These are phyloP conservation scores for Branchipolynoe longqiensis DNA, from an alignment of 2,888 invertebrate genomes.

Conservation along the genomic window DNA sequence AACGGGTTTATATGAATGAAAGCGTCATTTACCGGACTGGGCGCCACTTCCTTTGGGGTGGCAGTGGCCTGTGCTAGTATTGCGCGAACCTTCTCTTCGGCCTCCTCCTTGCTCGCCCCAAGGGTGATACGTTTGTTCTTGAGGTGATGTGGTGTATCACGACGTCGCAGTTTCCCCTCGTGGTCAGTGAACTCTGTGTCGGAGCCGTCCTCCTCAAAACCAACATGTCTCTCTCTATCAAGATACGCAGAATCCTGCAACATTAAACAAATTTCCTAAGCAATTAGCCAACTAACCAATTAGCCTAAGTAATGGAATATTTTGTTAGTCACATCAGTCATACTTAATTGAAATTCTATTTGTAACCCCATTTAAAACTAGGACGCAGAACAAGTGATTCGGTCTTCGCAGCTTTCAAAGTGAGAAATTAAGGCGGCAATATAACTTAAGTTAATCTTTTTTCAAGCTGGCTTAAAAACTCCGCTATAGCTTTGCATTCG, in stretches of 20 bases:
- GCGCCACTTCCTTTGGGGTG: conserved; percentile 61
- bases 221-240: conserved; percentile 71
- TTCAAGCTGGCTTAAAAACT: too few species aligned
- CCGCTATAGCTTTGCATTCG: too few species aligned
- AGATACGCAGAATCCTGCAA: conserved; percentile 42
- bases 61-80: conserved; percentile 74
- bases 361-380: too few species aligned
- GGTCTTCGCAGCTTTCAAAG: too few species aligned
- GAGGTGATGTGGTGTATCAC: conserved; percentile 99
- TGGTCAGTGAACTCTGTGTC: conserved; percentile 72
- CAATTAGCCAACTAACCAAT: too few species aligned
- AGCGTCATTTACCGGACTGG: conserved; percentile 27
- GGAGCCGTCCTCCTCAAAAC: conserved; percentile 72
- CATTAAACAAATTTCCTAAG: background rate
- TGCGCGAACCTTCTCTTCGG: conserved; percentile 78
- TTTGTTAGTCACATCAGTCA: too few species aligned
- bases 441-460: too few species aligned
- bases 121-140: conserved; percentile 89
- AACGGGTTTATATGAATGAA: too few species aligned
- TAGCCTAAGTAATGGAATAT: too few species aligned
- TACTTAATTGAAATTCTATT: too few species aligned
- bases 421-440: too few species aligned
- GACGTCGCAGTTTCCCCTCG: conserved; percentile 86
- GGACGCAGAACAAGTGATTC: too few species aligned
- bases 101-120: conserved; percentile 78